A percentile compares a stretch with the other conserved stretches of the same genome.
Evolutionary conservation across 2,888 invertebrate species (phyloP).

Genomic region (Ornithoptera priamus): DNA sequence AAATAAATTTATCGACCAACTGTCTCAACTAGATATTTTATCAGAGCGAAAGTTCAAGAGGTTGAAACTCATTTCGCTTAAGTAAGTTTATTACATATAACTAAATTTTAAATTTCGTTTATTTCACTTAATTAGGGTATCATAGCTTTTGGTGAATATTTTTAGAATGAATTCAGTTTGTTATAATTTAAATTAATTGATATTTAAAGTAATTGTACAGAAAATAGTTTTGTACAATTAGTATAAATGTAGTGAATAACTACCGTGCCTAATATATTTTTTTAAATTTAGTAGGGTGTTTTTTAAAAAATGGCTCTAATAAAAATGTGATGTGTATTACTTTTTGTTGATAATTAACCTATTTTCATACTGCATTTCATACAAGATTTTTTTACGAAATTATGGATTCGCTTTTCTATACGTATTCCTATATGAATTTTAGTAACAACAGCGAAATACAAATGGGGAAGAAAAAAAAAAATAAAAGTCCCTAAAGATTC

Average conservation of each 20-base stretch:
- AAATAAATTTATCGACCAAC: constrained; percentile 9
- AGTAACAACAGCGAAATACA: too few species aligned
- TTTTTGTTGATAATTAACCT: not conserved
- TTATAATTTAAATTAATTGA: too few species aligned
- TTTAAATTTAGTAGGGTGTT: not conserved
- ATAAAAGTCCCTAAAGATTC: too few species aligned
- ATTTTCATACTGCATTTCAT: too few species aligned
- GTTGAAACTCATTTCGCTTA: constrained; percentile 18
- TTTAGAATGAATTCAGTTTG: not conserved
- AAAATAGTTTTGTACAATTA: too few species aligned
- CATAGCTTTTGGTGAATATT: constrained; percentile 4
- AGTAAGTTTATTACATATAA: constrained; percentile 7
- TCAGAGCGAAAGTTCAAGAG: constrained; percentile 9
- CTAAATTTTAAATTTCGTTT: constrained; percentile 8
- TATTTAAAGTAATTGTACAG: too few species aligned
- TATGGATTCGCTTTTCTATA: not conserved
- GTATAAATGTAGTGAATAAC: not conserved
- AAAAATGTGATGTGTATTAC: not conserved
- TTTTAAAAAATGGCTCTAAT: not conserved
- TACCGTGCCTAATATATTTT: not conserved
- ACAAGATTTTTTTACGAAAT: too few species aligned
- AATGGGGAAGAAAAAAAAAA: too few species aligned
- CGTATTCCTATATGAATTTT: too few species aligned
- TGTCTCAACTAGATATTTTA: constrained; percentile 18
- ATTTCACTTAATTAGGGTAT: constrained; percentile 10